Evolutionary conservation across 2,113 vertebrate species (phyloP).

Genomic region (Pseudonaja textilis): DNA sequence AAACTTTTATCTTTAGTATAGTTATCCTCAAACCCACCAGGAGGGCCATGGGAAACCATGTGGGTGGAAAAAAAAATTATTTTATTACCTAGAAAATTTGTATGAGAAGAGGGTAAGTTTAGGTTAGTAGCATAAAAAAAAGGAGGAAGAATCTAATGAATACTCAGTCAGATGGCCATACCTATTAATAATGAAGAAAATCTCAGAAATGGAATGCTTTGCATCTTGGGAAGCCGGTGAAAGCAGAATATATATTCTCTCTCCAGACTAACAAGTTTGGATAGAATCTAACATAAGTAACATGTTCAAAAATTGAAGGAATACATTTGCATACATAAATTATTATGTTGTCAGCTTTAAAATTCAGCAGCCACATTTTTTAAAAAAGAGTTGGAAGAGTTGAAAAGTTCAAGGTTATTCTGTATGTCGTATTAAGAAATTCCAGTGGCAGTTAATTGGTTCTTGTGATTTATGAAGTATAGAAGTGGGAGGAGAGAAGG

Average conservation of each 20-base stretch:
- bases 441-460: too few relatives aligned
- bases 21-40: constrained; percentile 21
- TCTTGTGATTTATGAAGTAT: too few relatives aligned
- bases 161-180: background rate
- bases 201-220: background rate
- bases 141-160: background rate
- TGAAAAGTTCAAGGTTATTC: too few relatives aligned
- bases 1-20: constrained; percentile 9
- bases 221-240: background rate
- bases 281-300: background rate
- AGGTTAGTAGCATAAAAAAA: background rate
- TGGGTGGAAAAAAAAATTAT: background rate
- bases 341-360: background rate
- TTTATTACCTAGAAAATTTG: constrained; percentile 1
- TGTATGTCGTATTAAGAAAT: too few relatives aligned
- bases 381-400: too few relatives aligned
- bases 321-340: background rate
- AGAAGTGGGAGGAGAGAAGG: too few relatives aligned
- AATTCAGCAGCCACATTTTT: too few relatives aligned
- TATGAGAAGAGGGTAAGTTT: background rate
- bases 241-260: background rate
- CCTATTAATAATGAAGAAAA: background rate
- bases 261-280: background rate
- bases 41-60: constrained; percentile 17
- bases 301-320: background rate